Evolutionary conservation across 2,888 invertebrate genomes (phyloP).

Genomic region (Dinocampus coccinellae): DNA sequence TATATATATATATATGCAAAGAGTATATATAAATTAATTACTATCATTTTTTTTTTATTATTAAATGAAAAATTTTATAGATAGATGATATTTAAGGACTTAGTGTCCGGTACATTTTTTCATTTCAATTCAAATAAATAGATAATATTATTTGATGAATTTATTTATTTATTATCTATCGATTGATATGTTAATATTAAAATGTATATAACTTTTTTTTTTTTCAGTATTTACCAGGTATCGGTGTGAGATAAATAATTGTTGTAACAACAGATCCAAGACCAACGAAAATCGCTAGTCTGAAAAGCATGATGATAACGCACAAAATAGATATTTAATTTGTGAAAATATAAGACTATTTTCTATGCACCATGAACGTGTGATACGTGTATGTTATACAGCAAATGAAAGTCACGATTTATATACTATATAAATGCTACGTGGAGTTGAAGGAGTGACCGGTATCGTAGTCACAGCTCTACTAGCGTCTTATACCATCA

Average conservation of each 20-base stretch:
- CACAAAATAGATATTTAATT: background rate
- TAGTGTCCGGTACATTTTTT: too few relatives aligned
- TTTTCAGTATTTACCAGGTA: slow-evolving; percentile 79
- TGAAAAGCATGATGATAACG: slow-evolving; percentile 71
- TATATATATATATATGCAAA: too few relatives aligned
- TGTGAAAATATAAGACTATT: slow-evolving; percentile 2
- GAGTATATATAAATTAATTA: too few relatives aligned
- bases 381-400: background rate
- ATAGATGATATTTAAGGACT: too few relatives aligned
- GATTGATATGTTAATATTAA: too few relatives aligned
- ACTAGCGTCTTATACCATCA: slow-evolving; percentile 58
- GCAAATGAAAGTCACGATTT: slow-evolving; percentile 4
- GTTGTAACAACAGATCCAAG: slow-evolving; percentile 78
- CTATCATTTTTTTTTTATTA: too few relatives aligned
- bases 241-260: slow-evolving; percentile 79
- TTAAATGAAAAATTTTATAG: too few relatives aligned
- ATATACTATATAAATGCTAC: slow-evolving; percentile 2
- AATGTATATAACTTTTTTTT: too few relatives aligned
- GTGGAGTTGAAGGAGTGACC: slow-evolving; percentile 49
- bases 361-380: background rate
- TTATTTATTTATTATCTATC: too few relatives aligned
- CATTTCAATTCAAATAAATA: too few relatives aligned
- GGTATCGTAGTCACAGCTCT: slow-evolving; percentile 61
- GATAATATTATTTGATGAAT: too few relatives aligned
- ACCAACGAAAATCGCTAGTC: slow-evolving; percentile 76